Evolutionary conservation across 2,888 invertebrate genomes (phyloP), one percentile per base, ranked within the genome.

Genomic region (Epinotia demarniana): DNA sequence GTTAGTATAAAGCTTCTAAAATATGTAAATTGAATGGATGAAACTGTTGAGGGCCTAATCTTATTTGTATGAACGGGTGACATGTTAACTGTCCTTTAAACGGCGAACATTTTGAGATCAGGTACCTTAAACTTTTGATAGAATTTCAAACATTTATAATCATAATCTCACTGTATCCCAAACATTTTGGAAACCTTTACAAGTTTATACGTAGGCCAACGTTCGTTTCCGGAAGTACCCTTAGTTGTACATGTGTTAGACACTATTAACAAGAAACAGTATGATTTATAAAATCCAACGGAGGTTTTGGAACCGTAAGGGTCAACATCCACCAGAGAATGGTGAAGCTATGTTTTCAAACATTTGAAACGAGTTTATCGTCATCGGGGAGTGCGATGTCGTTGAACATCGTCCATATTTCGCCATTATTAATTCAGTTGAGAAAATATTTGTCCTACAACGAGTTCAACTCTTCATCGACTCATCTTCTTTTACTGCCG

Each of bases 121-220:
- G 18, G 8, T 18, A 18, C 18, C 39, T 33, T 18, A 55, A 55
- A 46, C 19, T 55, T 0, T 55, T 55, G 3, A 13, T 13, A n/a
- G 27, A 43, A 19, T 33, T 55, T n/a, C 6, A 58, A 27, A 6
- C 16, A 58, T 58, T 23, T 12, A 27, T 11, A 53, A 13, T 74
- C 69, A 53, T 75, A 39, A 61, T 75, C 71, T 71, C 64, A 71
- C 64, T 66, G 12, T 5, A 66, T n/a, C 43, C 1, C 82, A 85
- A 87, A 85, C 83, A 81, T 86, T 92, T 93, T 93, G 91, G 92
- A 92, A 90, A 90, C 85, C 88, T 92, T 90, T 93, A 93, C 93
- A 93, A 87, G 76, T 90, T 89, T 91, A 86, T 90, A 75, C 70
- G 23, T 71, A 90, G 89, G 86, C 80, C 83, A 82, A 83, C 78